Evolutionary conservation across 2,888 invertebrate genomes (phyloP).

Genomic region (Timema cristinae): DNA sequence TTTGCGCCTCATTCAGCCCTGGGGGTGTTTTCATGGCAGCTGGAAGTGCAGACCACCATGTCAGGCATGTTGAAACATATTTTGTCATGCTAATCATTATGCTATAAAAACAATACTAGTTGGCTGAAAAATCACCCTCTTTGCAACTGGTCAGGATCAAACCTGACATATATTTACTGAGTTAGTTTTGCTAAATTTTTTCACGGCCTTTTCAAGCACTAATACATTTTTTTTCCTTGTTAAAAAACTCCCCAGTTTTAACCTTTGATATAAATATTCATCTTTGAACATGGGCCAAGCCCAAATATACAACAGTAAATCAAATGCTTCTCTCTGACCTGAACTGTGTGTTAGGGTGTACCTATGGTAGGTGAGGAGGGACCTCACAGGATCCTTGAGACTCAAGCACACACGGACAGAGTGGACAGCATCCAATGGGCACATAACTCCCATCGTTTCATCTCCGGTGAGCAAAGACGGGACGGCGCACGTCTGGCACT

Average conservation of each 20-base stretch:
- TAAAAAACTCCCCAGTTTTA: no score
- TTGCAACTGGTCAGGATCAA: no score
- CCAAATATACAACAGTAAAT: no score
- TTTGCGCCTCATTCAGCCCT: constrained; percentile 85
- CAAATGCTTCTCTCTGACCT: no score
- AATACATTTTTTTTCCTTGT: no score
- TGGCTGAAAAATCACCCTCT: neutral
- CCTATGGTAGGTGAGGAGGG: constrained; percentile 46
- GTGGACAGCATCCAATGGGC: constrained; percentile 97
- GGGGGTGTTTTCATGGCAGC: constrained; percentile 89
- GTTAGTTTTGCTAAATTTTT: no score
- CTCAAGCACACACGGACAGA: constrained; percentile 79
- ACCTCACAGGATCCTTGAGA: constrained; percentile 63
- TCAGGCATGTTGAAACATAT: constrained; percentile 46
- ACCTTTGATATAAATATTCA: no score
- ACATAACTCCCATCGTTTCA: constrained; percentile 78
- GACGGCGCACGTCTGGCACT: constrained; percentile 88
- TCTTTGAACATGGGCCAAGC: no score
- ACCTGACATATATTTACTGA: no score
- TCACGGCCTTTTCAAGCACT: no score
- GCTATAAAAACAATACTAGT: neutral
- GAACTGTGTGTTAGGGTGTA: constrained; percentile 45
- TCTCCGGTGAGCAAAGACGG: constrained; percentile 96
- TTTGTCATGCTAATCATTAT: neutral
- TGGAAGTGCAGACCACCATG: constrained; percentile 92